Evolutionary conservation across 1,140 invertebrate species (phyloP).

Genomic region (Manduca sexta): DNA sequence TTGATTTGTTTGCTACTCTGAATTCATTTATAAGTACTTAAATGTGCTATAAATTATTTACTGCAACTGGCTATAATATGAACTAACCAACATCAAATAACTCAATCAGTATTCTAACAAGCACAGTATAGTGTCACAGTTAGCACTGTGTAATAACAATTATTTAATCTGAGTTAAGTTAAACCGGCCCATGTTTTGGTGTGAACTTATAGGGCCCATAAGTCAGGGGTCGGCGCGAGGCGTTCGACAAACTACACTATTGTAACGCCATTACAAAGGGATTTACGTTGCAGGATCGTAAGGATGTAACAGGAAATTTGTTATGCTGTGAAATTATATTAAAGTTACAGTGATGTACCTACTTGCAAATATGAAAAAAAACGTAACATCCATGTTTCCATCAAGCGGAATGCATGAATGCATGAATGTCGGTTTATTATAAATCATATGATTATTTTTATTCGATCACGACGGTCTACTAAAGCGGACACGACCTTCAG

Average conservation of each 20-base stretch:
- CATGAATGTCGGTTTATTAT: no score
- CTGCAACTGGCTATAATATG: background rate
- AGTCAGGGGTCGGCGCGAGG: slow-evolving; percentile 38
- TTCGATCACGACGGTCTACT: no score
- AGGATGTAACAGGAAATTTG: no score
- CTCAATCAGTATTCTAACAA: background rate
- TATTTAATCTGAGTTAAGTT: slow-evolving; percentile 1
- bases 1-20: no score
- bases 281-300: background rate
- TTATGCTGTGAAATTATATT: no score
- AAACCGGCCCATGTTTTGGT: slow-evolving; percentile 23
- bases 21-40: background rate
- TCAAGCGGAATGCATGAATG: no score
- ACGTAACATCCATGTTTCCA: no score
- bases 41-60: background rate
- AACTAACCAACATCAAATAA: background rate
- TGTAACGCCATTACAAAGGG: slow-evolving; percentile 36
- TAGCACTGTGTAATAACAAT: slow-evolving; percentile 1
- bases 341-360: no score
- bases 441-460: no score
- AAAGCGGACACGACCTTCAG: no score
- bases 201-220: slow-evolving; percentile 31
- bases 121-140: background rate
- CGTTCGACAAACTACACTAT: slow-evolving; percentile 44
- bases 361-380: no score